Percentiles rank a stretch among this genome's conserved stretches.
Conservation (phyloP, 2,797 vertebrate genomes). For the Sebastes aleutianus region DNA sequence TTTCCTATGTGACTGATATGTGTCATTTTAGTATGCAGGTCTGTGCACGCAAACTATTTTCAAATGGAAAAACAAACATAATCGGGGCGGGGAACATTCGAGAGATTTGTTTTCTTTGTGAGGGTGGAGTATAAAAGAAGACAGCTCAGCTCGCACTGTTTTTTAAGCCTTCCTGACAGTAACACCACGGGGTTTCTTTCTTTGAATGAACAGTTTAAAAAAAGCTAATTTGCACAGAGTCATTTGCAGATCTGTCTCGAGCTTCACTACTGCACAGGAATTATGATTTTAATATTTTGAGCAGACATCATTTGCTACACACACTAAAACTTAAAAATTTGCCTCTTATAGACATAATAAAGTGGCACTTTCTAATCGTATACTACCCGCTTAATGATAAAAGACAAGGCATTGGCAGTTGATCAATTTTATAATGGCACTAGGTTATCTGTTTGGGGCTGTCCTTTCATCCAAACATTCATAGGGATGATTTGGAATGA, state of each 20-base stretch:
- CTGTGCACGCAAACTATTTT: neutral
- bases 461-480: constrained; percentile 22
- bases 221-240: constrained; percentile 1
- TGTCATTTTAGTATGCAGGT: constrained; percentile 2
- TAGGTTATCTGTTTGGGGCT: constrained; percentile 1
- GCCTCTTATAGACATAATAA: neutral
- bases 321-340: constrained; percentile 11
- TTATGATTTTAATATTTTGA: constrained; percentile 20
- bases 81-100: neutral
- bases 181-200: constrained; percentile 6
- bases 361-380: constrained; percentile 24
- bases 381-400: neutral
- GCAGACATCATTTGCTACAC: neutral
- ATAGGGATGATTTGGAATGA: constrained; percentile 3
- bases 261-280: neutral
- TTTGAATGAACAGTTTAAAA: constrained; percentile 11
- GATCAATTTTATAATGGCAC: constrained; percentile 46
- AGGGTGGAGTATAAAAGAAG: neutral
- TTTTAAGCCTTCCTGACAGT: constrained; percentile 6
- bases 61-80: constrained; percentile 1
- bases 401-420: constrained; percentile 44
- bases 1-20: constrained; percentile 12
- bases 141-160: constrained; percentile 9
- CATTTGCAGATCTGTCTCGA: neutral
- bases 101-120: constrained; percentile 14